Base-by-base conservation (phyloP, 1,140 invertebrate genomes). In the Arctopsyche grandis region DNA sequence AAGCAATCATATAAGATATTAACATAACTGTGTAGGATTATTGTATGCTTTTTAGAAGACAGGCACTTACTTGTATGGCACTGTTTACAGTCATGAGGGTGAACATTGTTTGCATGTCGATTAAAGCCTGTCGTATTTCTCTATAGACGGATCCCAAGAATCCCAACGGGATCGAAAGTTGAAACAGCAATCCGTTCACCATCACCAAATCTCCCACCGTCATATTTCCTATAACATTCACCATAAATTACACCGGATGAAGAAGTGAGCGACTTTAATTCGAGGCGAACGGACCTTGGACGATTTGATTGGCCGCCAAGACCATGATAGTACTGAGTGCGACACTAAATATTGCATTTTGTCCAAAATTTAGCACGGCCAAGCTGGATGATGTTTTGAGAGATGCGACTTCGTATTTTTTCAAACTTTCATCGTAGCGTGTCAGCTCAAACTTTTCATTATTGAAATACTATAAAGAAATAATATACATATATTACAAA, bases 91-190 rank as follows among this genome's bases (percentile, higher is more conserved):
- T 93, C 91, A 99, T 93, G 0, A 99, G 88, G 16, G 94, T 93
- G 89, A 99, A 99, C 98, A 99, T 99, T 46, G 96, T 95, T 89
- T 98, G 95, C 98, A 99, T 99, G 85, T 99, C 98, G 66, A 99
- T 95, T 52, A 99, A 89, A 7, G 98, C 96, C 89, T 99, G 98
- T 22, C 97, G 90, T 38, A 99, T 94, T 91, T 99, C 99, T 82
- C 99, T 90, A 88, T 99, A 99, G 19, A 99, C 97, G 69, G 98
- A 99, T 22, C 99, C 99, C 43, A 99, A 90, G 82, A 91, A 91
- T 83, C 98, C 98, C 10, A 99, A 90, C 4, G 99, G 99, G 46
- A 99, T 91, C 4, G 97, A 98, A 16, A 99, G 90, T 91, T 99
- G 99, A 86, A 99, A 99, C 26, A 99, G 89, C 58, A 99, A 91